phyloP scores from a whole-genome alignment of 1,140 invertebrate genomes.

The Temnothorax curvispinosus region DNA sequence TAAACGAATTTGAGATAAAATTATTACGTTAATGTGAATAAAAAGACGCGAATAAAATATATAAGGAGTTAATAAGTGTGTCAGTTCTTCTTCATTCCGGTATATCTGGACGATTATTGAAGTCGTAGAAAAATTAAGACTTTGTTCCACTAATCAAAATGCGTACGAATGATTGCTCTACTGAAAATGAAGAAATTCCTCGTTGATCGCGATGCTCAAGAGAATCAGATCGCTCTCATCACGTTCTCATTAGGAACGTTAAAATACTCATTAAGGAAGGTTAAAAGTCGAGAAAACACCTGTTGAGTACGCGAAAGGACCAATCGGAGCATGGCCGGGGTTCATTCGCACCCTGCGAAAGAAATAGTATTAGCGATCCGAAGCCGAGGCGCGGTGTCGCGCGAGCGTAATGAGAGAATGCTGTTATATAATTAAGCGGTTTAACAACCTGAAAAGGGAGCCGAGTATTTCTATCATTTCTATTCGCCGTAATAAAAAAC shows the following conservation, averaged over 20 bases:
- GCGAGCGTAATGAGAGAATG: constrained; percentile 31
- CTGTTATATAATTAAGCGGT: constrained; percentile 26
- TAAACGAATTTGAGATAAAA: not conserved
- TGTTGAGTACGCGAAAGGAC: constrained; percentile 64
- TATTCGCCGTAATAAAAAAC: not conserved
- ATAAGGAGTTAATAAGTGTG: not conserved
- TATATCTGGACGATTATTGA: not conserved
- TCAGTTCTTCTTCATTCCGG: not conserved
- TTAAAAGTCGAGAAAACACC: constrained; percentile 73
- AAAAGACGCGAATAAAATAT: not conserved
- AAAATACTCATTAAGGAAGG: constrained; percentile 70
- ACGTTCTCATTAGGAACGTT: constrained; percentile 13
- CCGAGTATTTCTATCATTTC: not conserved
- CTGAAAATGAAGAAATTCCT: not conserved
- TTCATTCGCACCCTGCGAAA: constrained; percentile 19
- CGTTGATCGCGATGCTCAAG: not conserved
- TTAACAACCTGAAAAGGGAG: not conserved
- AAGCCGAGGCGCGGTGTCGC: not conserved
- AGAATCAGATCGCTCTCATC: constrained; percentile 10
- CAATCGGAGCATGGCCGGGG: not conserved
- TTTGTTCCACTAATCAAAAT: not conserved
- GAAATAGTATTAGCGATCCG: constrained; percentile 29
- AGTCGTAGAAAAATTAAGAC: not conserved
- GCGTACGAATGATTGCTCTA: not conserved
- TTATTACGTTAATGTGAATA: not conserved